Evolutionary conservation across 2,888 invertebrate genomes (phyloP), one percentile per base, ranked within the genome.

Genomic region (Nomada hirtipes): DNA sequence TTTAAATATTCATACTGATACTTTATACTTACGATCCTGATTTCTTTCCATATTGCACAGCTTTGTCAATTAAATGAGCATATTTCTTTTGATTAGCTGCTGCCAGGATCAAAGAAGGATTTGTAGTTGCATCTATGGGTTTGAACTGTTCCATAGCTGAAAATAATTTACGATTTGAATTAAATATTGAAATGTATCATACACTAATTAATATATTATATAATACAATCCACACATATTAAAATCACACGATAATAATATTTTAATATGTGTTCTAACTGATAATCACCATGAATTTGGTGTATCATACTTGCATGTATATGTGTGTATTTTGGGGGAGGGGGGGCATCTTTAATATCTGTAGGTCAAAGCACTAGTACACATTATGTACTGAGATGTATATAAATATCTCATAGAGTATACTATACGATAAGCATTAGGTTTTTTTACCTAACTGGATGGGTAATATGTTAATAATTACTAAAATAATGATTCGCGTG

Each of bases 51-150:
- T 98, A 98, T 86, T 96, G 96, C 29, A 99, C 96, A 71, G 99
- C 99, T 93, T 98, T 97, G 86, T 98, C 96, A 76, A 99, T 96
- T 69, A 99, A 95, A 86, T 96, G 96, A 91, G 97, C 96, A 94
- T 99, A 99, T 91, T 98, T 98, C n/a, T 98, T 97, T 96, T 99
- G 97, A 89, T 96, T 97, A 44, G 99, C 97, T 1, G 99, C 99
- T 71, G 98, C 97, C 89, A 99, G 95, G 88, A 99, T 99, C 71
- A 99, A 95, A 9, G 99, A 99, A 4, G 99, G 99, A 94, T 99
- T 99, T 70, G 99, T 99, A 2, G 99, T 99, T 53, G 99, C 99
- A 96, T 99, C 99, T 0, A 98, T 99, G 3, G 99, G 99, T 94
- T 98, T 98, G 94, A 98, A 99, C 89, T 97, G 96, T 94, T 98